Evolutionary conservation across 1,140 invertebrate species (phyloP).

Genomic region (Polypedilum pembai): DNA sequence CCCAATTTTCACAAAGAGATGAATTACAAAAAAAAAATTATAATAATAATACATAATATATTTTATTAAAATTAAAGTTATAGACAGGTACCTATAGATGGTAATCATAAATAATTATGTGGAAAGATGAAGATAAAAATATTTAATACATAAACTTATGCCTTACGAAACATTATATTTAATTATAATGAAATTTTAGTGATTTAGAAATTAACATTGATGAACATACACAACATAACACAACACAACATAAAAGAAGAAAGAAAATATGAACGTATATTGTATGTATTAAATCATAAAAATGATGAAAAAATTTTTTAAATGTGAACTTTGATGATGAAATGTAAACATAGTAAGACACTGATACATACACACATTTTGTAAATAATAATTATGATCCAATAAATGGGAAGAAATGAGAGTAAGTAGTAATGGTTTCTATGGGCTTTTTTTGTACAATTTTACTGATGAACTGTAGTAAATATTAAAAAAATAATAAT

Average conservation of each 20-base stretch:
- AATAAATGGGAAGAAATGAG: neutral
- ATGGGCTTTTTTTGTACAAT: slow-evolving; percentile 15
- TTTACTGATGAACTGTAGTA: slow-evolving; percentile 9
- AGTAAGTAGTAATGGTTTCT: neutral
- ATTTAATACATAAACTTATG: slow-evolving; percentile 25
- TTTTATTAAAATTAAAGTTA: neutral
- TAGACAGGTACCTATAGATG: slow-evolving; percentile 22
- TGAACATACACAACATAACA: neutral
- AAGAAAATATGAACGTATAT: slow-evolving; percentile 9
- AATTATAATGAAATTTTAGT: slow-evolving; percentile 23
- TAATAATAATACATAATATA: neutral
- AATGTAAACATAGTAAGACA: too few species aligned
- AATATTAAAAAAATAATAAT: neutral
- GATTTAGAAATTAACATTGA: slow-evolving; percentile 26
- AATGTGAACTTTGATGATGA: neutral
- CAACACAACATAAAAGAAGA: neutral
- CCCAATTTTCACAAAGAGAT: neutral
- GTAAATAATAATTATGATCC: neutral
- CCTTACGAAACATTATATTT: slow-evolving; percentile 10
- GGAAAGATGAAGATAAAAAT: neutral
- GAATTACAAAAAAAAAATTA: neutral
- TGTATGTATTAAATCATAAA: neutral
- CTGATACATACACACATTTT: neutral
- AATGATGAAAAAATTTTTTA: slow-evolving; percentile 15
- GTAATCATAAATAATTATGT: neutral